These are phyloP conservation scores for Phocides pigmalion DNA, from an alignment of 1,140 invertebrate species.

Conservation along the genomic window DNA sequence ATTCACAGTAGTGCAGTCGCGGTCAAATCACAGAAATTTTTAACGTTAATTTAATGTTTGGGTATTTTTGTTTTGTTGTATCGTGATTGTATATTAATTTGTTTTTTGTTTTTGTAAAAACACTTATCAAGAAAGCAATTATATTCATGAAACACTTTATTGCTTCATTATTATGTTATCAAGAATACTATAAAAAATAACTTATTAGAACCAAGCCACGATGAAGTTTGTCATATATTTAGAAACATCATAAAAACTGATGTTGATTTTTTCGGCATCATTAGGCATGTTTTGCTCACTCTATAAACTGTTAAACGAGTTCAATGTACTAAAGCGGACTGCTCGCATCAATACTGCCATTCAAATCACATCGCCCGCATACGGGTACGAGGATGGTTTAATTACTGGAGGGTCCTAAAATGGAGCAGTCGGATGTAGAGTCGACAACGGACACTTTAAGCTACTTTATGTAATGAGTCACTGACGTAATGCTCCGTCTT, in stretches of 20 bases:
- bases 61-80: too few relatives aligned
- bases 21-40: too few relatives aligned
- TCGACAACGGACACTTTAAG: conserved; percentile 17
- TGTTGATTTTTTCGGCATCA: conserved; percentile 31
- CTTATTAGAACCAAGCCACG: neutral
- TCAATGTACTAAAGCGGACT: conserved; percentile 47
- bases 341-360: conserved; percentile 54
- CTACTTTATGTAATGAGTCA: conserved; percentile 30
- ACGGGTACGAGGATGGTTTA: conserved; percentile 53
- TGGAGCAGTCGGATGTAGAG: conserved; percentile 29
- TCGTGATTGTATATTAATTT: too few relatives aligned
- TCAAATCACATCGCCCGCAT: conserved; percentile 61
- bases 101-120: too few relatives aligned
- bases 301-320: conserved; percentile 40
- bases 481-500: conserved; percentile 28
- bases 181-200: neutral
- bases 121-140: too few relatives aligned
- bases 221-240: neutral
- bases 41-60: too few relatives aligned
- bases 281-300: conserved; percentile 19
- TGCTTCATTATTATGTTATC: too few relatives aligned
- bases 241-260: conserved; percentile 1
- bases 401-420: conserved; percentile 61
- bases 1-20: too few relatives aligned
- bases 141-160: too few relatives aligned